Evolutionary conservation across 2,888 invertebrate genomes (phyloP), one percentile per base, ranked within the genome.

Genomic region (Polylopha cassiicola): DNA sequence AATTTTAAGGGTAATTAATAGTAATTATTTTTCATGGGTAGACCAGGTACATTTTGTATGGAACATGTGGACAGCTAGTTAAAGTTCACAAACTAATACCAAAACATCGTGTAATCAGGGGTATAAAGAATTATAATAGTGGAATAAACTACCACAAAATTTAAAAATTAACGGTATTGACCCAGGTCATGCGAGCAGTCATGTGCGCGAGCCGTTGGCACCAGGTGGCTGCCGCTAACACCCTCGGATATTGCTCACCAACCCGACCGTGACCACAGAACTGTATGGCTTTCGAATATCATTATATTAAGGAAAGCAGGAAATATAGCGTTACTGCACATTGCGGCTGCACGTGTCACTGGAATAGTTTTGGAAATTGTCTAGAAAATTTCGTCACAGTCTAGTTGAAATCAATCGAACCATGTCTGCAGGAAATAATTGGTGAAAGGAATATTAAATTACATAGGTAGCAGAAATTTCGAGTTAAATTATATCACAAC

Each of bases 281-380:
- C 63, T 61, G 58, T 69, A 73, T 65, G 74, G 76, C 72, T 76
- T 77, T 67, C 65, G 58, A 64, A 53, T 55, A 55, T 59, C 21
- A 56, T 60, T 61, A 61, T 56, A 50, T 52, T 44, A 47, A 52
- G 51, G 53, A 53, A 55, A 51, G 50, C 37, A 43, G 41, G 41
- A 43, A 48, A 46, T 53, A 53, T 50, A 43, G 42, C 42, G 47
- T 58, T 49, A 51, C n/a, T n/a, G n/a, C 57, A 42, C 43, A 31
- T 14, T 11, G 26, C 30, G 43, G 13, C 37, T 30, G 41, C 33
- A 46, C 47, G 46, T 44, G 44, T 31, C 34, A 34, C 36, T 36
- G 26, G 18, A 33, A 38, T 36, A 42, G 16, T 41, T 41, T 41
- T 36, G 41, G 24, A 30, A 41, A 41, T 36, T 34, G 29, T 15